Evolutionary conservation across 1,140 invertebrate species (phyloP).

Genomic region (Batillaria attramentaria): DNA sequence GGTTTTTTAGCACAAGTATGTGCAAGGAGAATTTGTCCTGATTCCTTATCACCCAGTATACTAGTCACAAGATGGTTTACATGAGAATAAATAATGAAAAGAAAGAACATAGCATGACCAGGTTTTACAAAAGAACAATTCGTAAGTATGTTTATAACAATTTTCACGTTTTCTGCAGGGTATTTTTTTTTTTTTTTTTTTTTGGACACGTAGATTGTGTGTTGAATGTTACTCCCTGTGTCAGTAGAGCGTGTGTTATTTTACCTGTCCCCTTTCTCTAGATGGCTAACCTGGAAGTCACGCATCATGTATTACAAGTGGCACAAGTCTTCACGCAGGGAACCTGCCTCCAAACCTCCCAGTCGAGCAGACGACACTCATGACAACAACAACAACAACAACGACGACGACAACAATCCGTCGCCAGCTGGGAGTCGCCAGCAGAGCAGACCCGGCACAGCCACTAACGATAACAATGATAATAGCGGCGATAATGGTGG

Average conservation of each 20-base stretch:
- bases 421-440: not conserved
- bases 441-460: not conserved
- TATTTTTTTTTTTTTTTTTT: not conserved
- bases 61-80: too few relatives aligned
- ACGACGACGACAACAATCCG: not conserved
- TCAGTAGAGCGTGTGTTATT: conserved; percentile 6
- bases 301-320: conserved; percentile 46
- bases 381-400: not conserved
- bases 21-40: too few relatives aligned
- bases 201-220: not conserved
- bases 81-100: too few relatives aligned
- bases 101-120: too few relatives aligned
- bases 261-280: conserved; percentile 20
- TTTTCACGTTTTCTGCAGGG: not conserved
- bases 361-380: too few relatives aligned
- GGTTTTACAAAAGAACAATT: too few relatives aligned
- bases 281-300: conserved; percentile 52
- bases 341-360: not conserved
- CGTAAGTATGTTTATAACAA: not conserved
- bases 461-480: not conserved
- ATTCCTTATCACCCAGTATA: too few relatives aligned
- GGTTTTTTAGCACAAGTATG: too few relatives aligned
- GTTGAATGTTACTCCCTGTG: not conserved
- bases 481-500: not conserved
- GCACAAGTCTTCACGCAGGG: conserved; percentile 28